These are phyloP conservation scores for Chloropsis hardwickii DNA, from an alignment of 2,113 vertebrate genomes.

Conservation along the genomic window DNA sequence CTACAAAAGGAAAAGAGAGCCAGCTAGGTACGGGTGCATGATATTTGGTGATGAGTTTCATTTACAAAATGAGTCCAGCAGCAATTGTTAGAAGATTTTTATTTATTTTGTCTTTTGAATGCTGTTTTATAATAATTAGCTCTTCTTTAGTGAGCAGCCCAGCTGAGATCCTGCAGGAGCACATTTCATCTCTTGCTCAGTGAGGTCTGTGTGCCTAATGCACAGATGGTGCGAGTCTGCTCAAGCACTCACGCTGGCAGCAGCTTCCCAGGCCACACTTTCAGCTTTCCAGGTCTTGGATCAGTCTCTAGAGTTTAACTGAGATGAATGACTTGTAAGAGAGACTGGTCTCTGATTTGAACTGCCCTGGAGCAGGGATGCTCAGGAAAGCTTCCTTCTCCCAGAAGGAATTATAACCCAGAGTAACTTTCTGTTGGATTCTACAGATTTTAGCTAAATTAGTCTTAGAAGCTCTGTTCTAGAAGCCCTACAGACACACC, in stretches of 20 bases:
- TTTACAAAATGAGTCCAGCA: not conserved
- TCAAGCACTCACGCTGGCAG: not conserved
- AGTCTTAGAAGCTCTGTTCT: not conserved
- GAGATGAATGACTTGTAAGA: not conserved
- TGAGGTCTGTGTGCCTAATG: not conserved
- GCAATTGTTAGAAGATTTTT: not conserved
- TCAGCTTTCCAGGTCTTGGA: constrained; percentile 27
- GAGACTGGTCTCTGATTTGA: not conserved
- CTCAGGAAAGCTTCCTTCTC: not conserved
- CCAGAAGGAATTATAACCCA: not conserved
- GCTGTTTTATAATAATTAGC: constrained; percentile 15
- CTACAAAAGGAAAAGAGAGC: not conserved
- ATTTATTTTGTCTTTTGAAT: constrained; percentile 23
- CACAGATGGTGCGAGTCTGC: constrained; percentile 43
- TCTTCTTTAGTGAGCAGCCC: not conserved
- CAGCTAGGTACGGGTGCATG: not conserved
- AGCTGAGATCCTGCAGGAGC: not conserved
- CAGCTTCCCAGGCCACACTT: not conserved
- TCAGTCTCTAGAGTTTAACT: not conserved
- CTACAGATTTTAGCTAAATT: not conserved
- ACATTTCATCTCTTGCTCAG: constrained; percentile 6
- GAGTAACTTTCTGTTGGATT: not conserved
- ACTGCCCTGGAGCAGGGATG: not conserved
- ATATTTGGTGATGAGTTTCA: not conserved
- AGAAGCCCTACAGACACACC: not conserved